Evolutionary conservation across 2,888 invertebrate species (phyloP).

Genomic region (Ophraella communa): DNA sequence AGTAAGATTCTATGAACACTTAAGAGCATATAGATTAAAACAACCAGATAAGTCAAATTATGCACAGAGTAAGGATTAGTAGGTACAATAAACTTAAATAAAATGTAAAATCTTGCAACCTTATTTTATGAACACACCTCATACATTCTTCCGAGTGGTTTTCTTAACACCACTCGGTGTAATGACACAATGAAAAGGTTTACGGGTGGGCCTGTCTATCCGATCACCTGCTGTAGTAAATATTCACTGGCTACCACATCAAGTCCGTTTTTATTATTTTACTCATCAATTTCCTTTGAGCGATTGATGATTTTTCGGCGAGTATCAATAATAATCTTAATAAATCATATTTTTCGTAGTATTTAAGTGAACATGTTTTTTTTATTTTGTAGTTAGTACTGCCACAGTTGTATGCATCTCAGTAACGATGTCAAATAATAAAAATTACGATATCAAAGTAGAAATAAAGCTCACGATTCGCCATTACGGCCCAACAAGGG

Average conservation of each 20-base stretch:
- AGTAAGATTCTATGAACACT: too few species aligned
- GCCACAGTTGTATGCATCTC: background rate
- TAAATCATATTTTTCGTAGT: constrained; percentile 10
- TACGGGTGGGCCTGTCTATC: constrained; percentile 43
- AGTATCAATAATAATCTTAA: constrained; percentile 6
- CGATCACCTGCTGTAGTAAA: constrained; percentile 41
- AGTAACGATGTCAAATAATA: too few species aligned
- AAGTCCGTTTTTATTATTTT: constrained; percentile 30
- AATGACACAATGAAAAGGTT: constrained; percentile 44
- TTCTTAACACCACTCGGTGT: constrained; percentile 40
- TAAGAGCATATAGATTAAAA: too few species aligned
- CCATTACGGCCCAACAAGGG: constrained; percentile 18
- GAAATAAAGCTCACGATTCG: constrained; percentile 4
- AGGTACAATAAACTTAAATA: too few species aligned
- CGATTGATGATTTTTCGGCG: constrained; percentile 9
- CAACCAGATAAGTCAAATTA: too few species aligned
- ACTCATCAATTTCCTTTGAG: constrained; percentile 29
- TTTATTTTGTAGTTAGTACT: background rate
- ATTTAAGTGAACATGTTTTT: too few species aligned
- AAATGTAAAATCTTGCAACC: too few species aligned
- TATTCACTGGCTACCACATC: constrained; percentile 32
- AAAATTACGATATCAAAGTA: constrained; percentile 20
- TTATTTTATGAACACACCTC: too few species aligned
- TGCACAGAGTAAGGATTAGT: too few species aligned
- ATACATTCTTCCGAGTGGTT: background rate